Evolutionary conservation across 2,113 vertebrate species (phyloP), one percentile per base, ranked within the genome.

Genomic region (Muntiacus reevesi): DNA sequence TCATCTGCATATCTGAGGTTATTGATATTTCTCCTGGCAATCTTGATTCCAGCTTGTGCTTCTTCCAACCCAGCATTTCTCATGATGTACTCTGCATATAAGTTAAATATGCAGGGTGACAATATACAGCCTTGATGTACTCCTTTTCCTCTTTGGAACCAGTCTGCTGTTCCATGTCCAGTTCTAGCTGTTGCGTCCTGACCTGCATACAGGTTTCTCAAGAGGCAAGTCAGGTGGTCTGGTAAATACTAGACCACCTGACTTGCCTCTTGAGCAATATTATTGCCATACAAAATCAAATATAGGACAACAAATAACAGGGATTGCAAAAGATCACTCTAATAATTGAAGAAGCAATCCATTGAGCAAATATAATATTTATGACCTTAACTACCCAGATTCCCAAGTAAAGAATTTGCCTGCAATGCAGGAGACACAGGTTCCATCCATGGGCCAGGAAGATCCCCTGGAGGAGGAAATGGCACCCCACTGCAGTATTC

Each of bases 371-470:
- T 86, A 1, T n/a, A 83, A 45, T n/a, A 64, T 36, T 57, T 92
- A 45, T 57, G 50, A 64, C 59, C 11, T 60, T 86, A 30, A 78
- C 59, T 62, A 11, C 19, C 11, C 1, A 17, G 9, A 4, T 71
- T 71, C 4, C 19, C n/a, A 17, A 71, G 17, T 36, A 36, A 36
- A 71, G 64, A 71, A 36, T 71, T 36, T 36, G 64, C 64, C n/a
- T 23, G n/a, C 64, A 71, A 36, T 21, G 64, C 64, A 71, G 64
- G 64, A 71, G n/a, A 71, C 1, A 1, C n/a, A 71, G 21, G 64
- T 36, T 71, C 0, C 0, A 36, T 71, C n/a, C n/a, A 9, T 36
- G n/a, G 17, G 4, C 36, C n/a, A 36, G 64, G n/a, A 36, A 71
- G 17, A 71, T 71, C 17, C 64, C 64, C 64, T 71, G 19, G 4